Base-by-base conservation (phyloP, 2,797 vertebrate species). In the Labroides dimidiatus region DNA sequence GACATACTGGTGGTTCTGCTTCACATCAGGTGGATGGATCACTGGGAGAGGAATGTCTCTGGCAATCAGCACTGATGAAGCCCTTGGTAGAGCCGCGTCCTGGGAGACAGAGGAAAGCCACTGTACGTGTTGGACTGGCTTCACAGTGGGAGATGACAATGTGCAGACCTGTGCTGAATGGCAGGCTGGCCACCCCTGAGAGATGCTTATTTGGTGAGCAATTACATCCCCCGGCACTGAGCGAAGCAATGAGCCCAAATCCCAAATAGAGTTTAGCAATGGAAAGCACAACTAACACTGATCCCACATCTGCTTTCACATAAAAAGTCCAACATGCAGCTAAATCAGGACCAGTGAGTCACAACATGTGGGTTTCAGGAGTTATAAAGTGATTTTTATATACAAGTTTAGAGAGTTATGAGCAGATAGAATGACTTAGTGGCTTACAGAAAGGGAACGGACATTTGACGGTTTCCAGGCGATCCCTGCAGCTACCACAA, bases 61-160 rank as follows among this genome's bases (percentile, higher is more conserved):
- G 65, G 80, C 75, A 93, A 94, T 93, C 90, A 90, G 81, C 76
- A 66, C 72, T 86, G 89, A 93, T 88, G 90, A 89, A 81, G 67
- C 66, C 52, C 87, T 81, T 65, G 85, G 76, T 62, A 58, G 73
- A 83, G 79, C 60, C 57, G 80, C 59, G 79, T 89, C 88, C 84
- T 77, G 77, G 60, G 88, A 90, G 91, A 89, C 84, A 57, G 75
- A 62, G 84, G 56, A 89, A 84, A 91, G 93, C 87, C 89, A 92
- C 91, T 85, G 88, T 89, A 88, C 81, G 78, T 80, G 86, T 87
- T 65, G 69, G 80, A 61, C 68, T 20, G 72, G 60, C 75, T 75
- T 80, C 68, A 47, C 63, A 62, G 80, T 55, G 43, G 57, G 50
- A 85, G 73, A 69, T 61, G 93, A 94, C 77, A 71, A 74, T 91